Evolutionary conservation across 1,140 invertebrate genomes (phyloP).

Genomic region (Aphis craccivora): DNA sequence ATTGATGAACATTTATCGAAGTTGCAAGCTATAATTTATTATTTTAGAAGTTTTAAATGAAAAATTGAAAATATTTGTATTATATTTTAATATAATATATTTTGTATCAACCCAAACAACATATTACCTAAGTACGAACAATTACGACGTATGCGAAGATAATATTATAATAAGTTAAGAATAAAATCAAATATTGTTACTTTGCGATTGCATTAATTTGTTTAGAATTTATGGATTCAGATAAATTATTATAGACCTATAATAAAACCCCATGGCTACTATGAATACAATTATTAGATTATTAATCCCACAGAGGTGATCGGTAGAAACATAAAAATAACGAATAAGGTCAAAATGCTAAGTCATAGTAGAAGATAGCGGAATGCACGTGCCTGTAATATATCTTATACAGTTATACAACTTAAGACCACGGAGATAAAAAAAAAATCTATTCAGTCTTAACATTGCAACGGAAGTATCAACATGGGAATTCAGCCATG

Average conservation of each 20-base stretch:
- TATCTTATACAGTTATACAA: background rate
- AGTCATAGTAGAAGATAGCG: background rate
- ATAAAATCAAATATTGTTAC: background rate
- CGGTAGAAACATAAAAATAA: background rate
- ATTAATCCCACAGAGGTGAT: background rate
- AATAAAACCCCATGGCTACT: background rate
- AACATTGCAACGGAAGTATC: background rate
- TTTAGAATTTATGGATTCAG: background rate
- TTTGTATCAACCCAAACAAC: background rate
- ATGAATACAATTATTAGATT: background rate
- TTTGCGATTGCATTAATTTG: background rate
- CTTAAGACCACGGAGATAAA: background rate
- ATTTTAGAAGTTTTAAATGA: background rate
- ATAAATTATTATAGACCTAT: background rate
- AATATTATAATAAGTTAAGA: background rate
- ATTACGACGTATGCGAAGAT: background rate
- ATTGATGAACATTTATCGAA: background rate
- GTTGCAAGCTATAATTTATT: background rate
- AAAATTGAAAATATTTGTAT: background rate
- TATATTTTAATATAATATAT: background rate
- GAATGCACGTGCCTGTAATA: background rate
- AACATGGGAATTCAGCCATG: background rate
- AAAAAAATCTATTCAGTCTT: constrained; percentile 16
- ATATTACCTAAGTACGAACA: background rate
- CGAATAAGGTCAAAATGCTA: background rate